phyloP scores from a whole-genome alignment of 2,797 vertebrate species.

The Xenops minutus region DNA sequence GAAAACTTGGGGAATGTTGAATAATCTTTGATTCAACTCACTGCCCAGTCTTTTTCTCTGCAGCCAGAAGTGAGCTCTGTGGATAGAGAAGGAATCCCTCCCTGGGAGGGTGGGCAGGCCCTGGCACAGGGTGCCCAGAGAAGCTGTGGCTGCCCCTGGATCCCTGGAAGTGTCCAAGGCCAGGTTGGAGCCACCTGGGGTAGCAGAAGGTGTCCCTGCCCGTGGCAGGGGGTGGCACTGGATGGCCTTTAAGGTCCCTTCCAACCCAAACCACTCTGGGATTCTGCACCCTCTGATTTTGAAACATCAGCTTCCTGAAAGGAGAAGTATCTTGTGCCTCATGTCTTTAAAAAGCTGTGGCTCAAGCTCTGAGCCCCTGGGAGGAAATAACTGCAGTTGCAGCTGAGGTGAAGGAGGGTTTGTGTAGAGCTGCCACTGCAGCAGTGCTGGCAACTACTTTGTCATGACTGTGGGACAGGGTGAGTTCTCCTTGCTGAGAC shows the following conservation, averaged over 20 bases:
- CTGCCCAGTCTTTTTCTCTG: not conserved
- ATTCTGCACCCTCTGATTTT: not conserved
- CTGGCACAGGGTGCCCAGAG: not conserved
- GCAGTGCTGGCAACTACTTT: not conserved
- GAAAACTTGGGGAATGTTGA: not conserved
- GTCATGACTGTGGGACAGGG: fast-evolving
- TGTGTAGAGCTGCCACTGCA: not conserved
- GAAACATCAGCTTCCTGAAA: not conserved
- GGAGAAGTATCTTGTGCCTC: not conserved
- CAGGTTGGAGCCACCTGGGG: fast-evolving
- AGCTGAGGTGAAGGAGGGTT: not conserved
- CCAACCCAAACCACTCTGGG: not conserved
- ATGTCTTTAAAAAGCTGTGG: not conserved
- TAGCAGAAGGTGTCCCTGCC: not conserved
- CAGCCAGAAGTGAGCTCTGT: not conserved
- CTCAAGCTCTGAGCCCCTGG: not conserved
- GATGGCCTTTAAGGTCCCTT: not conserved
- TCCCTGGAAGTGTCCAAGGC: not conserved
- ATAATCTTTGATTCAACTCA: not conserved
- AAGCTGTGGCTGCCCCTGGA: not conserved
- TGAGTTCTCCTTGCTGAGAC: not conserved
- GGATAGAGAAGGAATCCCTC: not conserved
- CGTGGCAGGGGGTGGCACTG: not conserved
- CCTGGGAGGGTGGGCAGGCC: fast-evolving
- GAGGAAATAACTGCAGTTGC: not conserved